A percentile compares a stretch with the other conserved stretches of the same genome.
These are phyloP conservation scores for Hystrix cristata DNA, from an alignment of 2,113 vertebrate species.

Conservation along the genomic window DNA sequence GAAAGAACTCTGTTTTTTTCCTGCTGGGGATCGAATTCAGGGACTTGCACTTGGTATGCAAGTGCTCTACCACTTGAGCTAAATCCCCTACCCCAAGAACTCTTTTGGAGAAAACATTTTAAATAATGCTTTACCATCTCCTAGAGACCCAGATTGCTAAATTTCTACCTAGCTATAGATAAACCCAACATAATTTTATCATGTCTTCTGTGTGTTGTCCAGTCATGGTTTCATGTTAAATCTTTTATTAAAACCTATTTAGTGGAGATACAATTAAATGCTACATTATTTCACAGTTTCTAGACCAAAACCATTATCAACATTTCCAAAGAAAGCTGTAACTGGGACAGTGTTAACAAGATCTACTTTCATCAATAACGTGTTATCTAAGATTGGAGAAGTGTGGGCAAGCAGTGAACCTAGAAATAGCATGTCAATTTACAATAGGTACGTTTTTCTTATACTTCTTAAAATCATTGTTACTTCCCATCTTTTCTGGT, in stretches of 20 bases:
- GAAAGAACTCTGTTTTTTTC: background rate
- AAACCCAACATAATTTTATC: constrained; percentile 12
- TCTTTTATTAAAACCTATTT: constrained; percentile 38
- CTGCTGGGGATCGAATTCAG: too few relatives aligned
- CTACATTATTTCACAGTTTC: constrained; percentile 88
- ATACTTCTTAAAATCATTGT: background rate
- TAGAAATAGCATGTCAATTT: constrained; percentile 82
- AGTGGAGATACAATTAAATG: constrained; percentile 47
- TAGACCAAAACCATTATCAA: constrained; percentile 94
- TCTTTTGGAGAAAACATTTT: background rate
- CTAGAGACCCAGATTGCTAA: background rate
- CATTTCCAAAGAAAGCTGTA: constrained; percentile 90
- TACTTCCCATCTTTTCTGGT: background rate
- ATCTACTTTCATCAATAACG: constrained; percentile 94
- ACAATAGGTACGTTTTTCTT: constrained; percentile 86
- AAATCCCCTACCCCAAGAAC: too few relatives aligned
- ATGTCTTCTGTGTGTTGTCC: background rate
- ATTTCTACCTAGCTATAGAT: background rate
- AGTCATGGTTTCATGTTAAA: background rate
- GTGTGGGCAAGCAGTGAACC: constrained; percentile 91
- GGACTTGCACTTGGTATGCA: too few relatives aligned
- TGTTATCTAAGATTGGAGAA: constrained; percentile 95
- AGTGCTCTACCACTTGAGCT: too few relatives aligned
- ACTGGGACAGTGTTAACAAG: constrained; percentile 92
- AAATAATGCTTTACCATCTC: background rate